A percentile compares a stretch with the other conserved stretches of the same genome.
These are phyloP conservation scores for Acanthosoma haemorrhoidale DNA, from an alignment of 2,888 invertebrate genomes.

Conservation along the genomic window DNA sequence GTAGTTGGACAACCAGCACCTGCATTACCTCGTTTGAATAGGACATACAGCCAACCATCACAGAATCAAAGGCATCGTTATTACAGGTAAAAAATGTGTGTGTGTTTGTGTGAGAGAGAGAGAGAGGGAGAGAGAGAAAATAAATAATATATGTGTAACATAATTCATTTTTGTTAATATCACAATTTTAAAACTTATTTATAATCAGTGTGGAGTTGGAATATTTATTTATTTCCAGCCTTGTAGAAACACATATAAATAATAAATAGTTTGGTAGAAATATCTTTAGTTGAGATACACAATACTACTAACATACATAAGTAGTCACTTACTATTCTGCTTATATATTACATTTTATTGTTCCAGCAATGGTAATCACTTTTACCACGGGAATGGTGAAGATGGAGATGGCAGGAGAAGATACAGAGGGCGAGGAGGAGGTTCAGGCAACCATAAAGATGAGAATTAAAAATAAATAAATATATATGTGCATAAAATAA, in stretches of 20 bases:
- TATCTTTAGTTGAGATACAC: too few relatives aligned
- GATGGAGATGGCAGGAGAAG: conserved; percentile 40
- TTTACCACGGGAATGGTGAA: conserved; percentile 40
- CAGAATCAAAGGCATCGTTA: conserved; percentile 37
- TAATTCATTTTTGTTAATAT: not conserved
- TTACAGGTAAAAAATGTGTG: conserved; percentile 35
- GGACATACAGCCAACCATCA: conserved; percentile 39
- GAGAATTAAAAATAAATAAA: conserved; percentile 26
- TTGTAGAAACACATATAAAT: not conserved
- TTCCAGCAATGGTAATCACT: conserved; percentile 42
- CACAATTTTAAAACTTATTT: not conserved
- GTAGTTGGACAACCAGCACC: conserved; percentile 41
- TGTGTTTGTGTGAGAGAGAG: too few relatives aligned
- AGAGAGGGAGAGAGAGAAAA: too few relatives aligned
- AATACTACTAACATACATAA: too few relatives aligned
- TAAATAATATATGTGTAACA: not conserved
- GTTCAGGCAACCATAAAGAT: conserved; percentile 32
- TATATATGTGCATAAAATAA: not conserved
- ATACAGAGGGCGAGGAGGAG: conserved; percentile 38
- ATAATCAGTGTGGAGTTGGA: not conserved
- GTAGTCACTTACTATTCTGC: too few relatives aligned
- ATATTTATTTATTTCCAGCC: not conserved
- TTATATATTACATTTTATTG: too few relatives aligned
- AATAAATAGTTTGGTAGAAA: too few relatives aligned
- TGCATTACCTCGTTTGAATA: conserved; percentile 40